A percentile compares a stretch with the other conserved stretches of the same genome.
These are phyloP conservation scores for Tholera decimalis DNA, from an alignment of 2,888 invertebrate species.

Conservation along the genomic window DNA sequence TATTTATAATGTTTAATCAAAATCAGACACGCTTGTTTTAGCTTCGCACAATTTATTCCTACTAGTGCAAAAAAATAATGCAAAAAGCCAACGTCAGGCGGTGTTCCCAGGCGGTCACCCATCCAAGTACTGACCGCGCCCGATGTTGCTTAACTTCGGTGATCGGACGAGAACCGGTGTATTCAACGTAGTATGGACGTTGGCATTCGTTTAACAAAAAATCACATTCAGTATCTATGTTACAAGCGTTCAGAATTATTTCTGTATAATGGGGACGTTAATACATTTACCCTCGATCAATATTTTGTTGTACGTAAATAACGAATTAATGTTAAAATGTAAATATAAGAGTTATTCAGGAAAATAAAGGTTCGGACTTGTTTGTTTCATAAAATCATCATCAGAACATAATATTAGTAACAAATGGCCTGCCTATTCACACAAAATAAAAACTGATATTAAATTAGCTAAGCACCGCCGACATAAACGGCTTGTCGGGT, in stretches of 20 bases:
- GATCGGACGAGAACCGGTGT: constrained; percentile 89
- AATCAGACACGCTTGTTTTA: too few species aligned
- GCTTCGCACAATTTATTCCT: too few species aligned
- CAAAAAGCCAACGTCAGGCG: constrained; percentile 83
- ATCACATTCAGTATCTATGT: not conserved
- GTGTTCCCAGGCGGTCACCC: constrained; percentile 89
- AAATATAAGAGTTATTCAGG: too few species aligned
- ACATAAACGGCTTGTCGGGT: not conserved
- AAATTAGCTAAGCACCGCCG: too few species aligned
- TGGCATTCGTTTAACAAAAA: constrained; percentile 37
- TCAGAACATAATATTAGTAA: not conserved
- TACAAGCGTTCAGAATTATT: not conserved
- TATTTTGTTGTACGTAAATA: not conserved
- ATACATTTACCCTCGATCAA: not conserved
- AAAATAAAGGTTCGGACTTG: too few species aligned
- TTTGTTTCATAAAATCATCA: too few species aligned
- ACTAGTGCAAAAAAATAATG: not conserved
- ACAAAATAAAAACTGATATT: not conserved
- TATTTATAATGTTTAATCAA: too few species aligned
- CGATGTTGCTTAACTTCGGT: constrained; percentile 89
- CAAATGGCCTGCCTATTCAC: not conserved
- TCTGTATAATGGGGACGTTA: not conserved
- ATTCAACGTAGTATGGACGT: constrained; percentile 87
- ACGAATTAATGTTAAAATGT: not conserved
- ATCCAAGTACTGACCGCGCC: constrained; percentile 89